These are phyloP conservation scores for Suricata suricatta DNA, from an alignment of 2,113 vertebrate genomes.

Conservation along the genomic window DNA sequence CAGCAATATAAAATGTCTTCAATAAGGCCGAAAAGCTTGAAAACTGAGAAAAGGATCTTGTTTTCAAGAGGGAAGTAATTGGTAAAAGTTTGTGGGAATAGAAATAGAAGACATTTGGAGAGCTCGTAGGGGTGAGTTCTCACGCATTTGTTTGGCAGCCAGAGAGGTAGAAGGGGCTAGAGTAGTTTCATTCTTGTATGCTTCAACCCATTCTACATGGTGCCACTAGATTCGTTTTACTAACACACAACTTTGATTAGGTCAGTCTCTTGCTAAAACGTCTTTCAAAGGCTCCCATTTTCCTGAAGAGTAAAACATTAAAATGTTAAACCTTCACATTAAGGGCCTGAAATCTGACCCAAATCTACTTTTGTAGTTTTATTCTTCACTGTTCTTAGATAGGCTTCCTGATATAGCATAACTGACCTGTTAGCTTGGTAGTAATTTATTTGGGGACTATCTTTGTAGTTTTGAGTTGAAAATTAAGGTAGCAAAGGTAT, in stretches of 20 bases:
- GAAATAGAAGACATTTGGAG: constrained; percentile 22
- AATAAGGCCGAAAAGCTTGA: neutral
- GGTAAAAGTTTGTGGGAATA: neutral
- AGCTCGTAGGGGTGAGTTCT: neutral
- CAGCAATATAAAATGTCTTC: neutral
- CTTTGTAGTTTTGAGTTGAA: constrained; percentile 23
- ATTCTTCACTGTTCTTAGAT: neutral
- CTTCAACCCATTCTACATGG: neutral
- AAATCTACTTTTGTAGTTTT: neutral
- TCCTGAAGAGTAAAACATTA: neutral
- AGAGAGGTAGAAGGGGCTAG: neutral
- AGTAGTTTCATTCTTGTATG: neutral
- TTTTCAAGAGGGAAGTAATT: neutral
- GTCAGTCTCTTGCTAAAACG: neutral
- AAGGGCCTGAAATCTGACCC: neutral
- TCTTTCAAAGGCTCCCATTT: neutral
- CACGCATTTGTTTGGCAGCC: neutral
- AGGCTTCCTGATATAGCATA: neutral
- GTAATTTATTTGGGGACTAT: constrained; percentile 24
- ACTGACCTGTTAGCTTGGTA: neutral
- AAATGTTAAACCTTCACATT: neutral
- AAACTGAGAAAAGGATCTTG: constrained; percentile 8
- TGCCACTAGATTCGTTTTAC: neutral
- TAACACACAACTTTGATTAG: neutral
- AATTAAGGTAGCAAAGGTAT: neutral